Conservation (phyloP, 2,797 vertebrate species). For the Acipenser transmontanus region DNA sequence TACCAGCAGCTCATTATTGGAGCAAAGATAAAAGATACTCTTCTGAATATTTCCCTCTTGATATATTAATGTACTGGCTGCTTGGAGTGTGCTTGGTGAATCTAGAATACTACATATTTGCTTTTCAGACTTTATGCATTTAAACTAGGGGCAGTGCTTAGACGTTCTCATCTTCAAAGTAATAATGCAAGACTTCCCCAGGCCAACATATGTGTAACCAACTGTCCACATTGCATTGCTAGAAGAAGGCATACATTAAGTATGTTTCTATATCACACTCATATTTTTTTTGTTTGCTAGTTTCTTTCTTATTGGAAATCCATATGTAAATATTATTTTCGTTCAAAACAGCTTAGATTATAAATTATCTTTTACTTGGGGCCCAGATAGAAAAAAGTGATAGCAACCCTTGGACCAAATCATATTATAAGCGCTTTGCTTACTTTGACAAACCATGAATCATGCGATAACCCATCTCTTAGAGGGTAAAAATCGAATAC, state of each 20-base stretch:
- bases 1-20: not conserved
- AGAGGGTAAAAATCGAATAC: slow-evolving; percentile 38
- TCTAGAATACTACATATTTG: not conserved
- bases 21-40: not conserved
- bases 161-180: too few species aligned
- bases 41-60: not conserved
- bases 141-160: too few species aligned
- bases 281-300: too few species aligned
- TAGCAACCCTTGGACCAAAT: slow-evolving; percentile 37
- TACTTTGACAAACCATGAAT: slow-evolving; percentile 56
- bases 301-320: too few species aligned
- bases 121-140: not conserved
- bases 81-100: not conserved
- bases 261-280: too few species aligned
- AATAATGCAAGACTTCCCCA: too few species aligned
- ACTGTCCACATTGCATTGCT: too few species aligned
- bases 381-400: not conserved
- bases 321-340: slow-evolving; percentile 23
- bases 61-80: not conserved
- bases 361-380: slow-evolving; percentile 23
- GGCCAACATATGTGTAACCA: too few species aligned
- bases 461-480: slow-evolving; percentile 36
- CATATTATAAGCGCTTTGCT: slow-evolving; percentile 58
- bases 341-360: slow-evolving; percentile 36
- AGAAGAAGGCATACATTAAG: too few species aligned